These are phyloP conservation scores for Eidolon helvum DNA, from an alignment of 2,113 vertebrate species.

Conservation along the genomic window DNA sequence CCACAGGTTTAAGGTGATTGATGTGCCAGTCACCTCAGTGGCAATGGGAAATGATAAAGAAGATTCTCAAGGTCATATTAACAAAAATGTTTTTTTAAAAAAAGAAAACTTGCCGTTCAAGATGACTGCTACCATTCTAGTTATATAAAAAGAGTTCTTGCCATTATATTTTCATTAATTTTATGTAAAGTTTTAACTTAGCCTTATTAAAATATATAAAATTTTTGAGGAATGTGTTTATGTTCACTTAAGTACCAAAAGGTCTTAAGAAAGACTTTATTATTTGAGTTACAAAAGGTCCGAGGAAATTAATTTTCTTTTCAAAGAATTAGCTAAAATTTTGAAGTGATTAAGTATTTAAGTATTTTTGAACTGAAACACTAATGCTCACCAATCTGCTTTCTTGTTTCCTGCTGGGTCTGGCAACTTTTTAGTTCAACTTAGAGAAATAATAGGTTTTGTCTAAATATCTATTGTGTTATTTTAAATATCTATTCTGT, in stretches of 20 bases:
- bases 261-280: not conserved
- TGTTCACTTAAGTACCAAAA: not conserved
- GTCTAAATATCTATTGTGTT: not conserved
- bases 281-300: not conserved
- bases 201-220: not conserved
- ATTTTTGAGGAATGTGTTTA: not conserved
- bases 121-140: not conserved
- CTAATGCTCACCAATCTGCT: not conserved
- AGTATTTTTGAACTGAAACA: not conserved
- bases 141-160: not conserved
- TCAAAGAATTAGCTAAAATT: conserved; percentile 5
- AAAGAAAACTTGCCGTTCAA: not conserved
- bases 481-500: conserved; percentile 39
- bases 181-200: not conserved
- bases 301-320: not conserved
- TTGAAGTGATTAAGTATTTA: conserved; percentile 27
- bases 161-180: not conserved
- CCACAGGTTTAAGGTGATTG: not conserved
- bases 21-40: not conserved
- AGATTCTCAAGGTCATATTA: not conserved
- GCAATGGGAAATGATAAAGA: not conserved
- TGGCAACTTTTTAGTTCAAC: not conserved
- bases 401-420: not conserved
- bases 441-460: not conserved
- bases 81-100: not conserved